Conservation (phyloP, 2,888 invertebrate species). For the Netelia virgata region DNA sequence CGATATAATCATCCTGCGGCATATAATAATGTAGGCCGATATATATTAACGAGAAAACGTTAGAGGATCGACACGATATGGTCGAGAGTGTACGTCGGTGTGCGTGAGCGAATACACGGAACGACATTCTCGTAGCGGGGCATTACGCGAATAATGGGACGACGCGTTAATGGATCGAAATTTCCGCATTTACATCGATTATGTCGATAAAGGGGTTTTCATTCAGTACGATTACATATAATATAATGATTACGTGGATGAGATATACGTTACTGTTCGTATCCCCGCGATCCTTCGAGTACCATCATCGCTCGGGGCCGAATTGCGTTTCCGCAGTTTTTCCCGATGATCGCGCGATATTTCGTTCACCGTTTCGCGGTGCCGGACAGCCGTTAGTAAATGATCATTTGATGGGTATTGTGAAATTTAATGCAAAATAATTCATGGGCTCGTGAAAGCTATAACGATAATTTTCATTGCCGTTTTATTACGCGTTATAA, state of each 20-base stretch:
- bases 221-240: not conserved
- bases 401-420: too few species aligned
- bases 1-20: constrained; percentile 55
- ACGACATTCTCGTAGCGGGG: constrained; percentile 28
- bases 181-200: constrained; percentile 61
- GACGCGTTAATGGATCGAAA: constrained; percentile 61
- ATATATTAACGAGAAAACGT: constrained; percentile 49
- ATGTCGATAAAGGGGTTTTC: constrained; percentile 54
- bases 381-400: too few species aligned
- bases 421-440: too few species aligned
- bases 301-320: too few species aligned
- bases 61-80: constrained; percentile 23
- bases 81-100: constrained; percentile 7
- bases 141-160: constrained; percentile 49
- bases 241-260: not conserved
- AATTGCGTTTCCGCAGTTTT: too few species aligned
- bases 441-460: too few species aligned
- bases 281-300: too few species aligned
- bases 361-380: too few species aligned
- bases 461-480: too few species aligned
- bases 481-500: not conserved
- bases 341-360: too few species aligned
- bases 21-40: constrained; percentile 39
- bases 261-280: too few species aligned
- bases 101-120: constrained; percentile 20